Base-by-base conservation (phyloP, 2,797 vertebrate genomes). In the Limosa lapponica region DNA sequence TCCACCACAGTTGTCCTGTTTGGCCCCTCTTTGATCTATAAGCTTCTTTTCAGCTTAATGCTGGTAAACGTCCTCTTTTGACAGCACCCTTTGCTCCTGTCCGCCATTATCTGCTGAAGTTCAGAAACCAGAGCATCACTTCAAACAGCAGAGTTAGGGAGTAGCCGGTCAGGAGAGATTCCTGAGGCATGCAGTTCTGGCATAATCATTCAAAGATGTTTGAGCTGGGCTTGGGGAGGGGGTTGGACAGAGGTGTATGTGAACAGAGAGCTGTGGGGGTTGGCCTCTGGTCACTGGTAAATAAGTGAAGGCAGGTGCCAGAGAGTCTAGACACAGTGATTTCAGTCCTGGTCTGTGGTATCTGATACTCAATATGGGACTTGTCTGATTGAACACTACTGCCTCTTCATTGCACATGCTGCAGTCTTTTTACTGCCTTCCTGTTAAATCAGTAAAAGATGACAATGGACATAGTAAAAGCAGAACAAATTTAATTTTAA, bases 241-340 rank as follows among this genome's bases (percentile, higher is more conserved):
- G 96, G 95, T 95, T 95, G 96, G 91, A 95, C 73, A 93, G 97
- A 98, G 98, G 97, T 98, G 97, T 98, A 97, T 96, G 96, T 94
- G 97, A 97, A 90, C 94, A 86, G 97, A 93, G 94, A 96, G 95
- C 98, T 74, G 98, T 98, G 95, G 96, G 97, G 97, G 98, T 96
- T 98, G 98, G 98, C 98, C 98, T 98, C 98, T 98, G 97, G 98
- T 98, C 98, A 98, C 98, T 98, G 98, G 99, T 99, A 99, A 99
- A 98, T 98, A 99, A 99, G 99, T 99, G 98, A 98, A 99, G 98
- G 98, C 99, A 99, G 99, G 99, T 99, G 99, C 99, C 99, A 99
- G 99, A 99, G 99, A 99, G 99, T 99, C 99, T 99, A 99, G 99
- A 99, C 99, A 97, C 97, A 94, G 98, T 99, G 99, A 99, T 99